Evolutionary conservation across 2,888 invertebrate species (phyloP).

Genomic region (Tuberolachnus salignus): DNA sequence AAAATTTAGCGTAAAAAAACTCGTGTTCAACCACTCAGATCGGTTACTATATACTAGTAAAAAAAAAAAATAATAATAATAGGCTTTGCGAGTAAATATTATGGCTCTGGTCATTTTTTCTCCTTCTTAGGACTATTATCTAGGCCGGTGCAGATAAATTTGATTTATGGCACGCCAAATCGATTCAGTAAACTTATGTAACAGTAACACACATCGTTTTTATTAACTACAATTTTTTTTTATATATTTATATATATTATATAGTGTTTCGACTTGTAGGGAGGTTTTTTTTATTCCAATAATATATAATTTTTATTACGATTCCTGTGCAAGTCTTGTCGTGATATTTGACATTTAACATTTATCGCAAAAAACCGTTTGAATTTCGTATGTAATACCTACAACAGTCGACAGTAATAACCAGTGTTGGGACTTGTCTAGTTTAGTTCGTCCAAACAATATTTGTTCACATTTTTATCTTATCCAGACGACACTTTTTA

Average conservation of each 20-base stretch:
- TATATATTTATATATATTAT: background rate
- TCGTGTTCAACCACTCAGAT: background rate
- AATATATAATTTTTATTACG: background rate
- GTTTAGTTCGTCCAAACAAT: no score
- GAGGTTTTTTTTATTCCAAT: background rate
- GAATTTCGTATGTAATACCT: no score
- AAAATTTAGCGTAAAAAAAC: background rate
- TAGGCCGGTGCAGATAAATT: slow-evolving; percentile 30
- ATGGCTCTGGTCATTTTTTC: slow-evolving; percentile 4
- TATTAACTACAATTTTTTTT: background rate
- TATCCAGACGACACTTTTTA: no score
- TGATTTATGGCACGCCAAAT: slow-evolving; percentile 10
- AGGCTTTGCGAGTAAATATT: background rate
- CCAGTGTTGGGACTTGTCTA: no score
- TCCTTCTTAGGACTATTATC: background rate
- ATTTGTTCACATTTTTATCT: no score
- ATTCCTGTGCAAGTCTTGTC: no score
- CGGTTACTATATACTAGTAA: background rate
- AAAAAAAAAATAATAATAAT: background rate
- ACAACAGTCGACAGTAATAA: no score
- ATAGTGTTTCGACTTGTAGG: background rate
- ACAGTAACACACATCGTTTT: slow-evolving; percentile 10
- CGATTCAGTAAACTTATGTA: slow-evolving; percentile 16
- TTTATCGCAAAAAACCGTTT: no score
- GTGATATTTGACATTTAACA: no score